Base-by-base conservation (phyloP, 2,888 invertebrate species). In the Ferdinandea cuprea region DNA sequence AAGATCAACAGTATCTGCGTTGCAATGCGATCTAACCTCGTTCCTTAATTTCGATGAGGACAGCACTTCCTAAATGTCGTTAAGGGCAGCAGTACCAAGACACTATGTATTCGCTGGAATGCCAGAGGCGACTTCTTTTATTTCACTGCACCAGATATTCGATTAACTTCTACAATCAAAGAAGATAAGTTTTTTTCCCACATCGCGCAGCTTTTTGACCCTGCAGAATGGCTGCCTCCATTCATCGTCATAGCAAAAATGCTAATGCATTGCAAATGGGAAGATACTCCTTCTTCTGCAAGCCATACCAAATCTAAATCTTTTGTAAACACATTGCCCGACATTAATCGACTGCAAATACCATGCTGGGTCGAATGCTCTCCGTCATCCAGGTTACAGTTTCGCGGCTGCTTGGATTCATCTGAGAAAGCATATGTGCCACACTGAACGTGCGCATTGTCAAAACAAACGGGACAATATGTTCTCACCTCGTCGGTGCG, bases 391-490 rank as follows among this genome's bases (percentile, higher is more conserved):
- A 2, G 0, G 6, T 25, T 65, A 1, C 46, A 66, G 50, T 9
- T 78, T 25, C 65, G 66, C 17, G 72, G 32, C 0, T 79, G 59
- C 52, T 71, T 37, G 6, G 72, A 79, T 40, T 50, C 72, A 5
- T 79, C 79, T 0, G 72, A 79, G 25, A 59, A 59, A 13, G 79
- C 68, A n/a, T 73, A 73, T n/a, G 40, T 1, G 48, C 56, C 5
- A 46, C 61, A 1, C 8, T 74, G 8, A 63, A 73, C 15, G 4
- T 63, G 3, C 73, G 40, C 8, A 9, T 42, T 8, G 17, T n/a
- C 3, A 8, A 52, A 15, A 4, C 15, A 5, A 25, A 54, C 11
- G n/a, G 50, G 30, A 13, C 11, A 7, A 37, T 37, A 9, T 40
- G 35, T 50, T 13, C 28, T 15, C 4, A 28, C 19, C 19, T 65